Conservation (phyloP, 1,140 invertebrate genomes). For the Yoshiicerus persimilis region DNA sequence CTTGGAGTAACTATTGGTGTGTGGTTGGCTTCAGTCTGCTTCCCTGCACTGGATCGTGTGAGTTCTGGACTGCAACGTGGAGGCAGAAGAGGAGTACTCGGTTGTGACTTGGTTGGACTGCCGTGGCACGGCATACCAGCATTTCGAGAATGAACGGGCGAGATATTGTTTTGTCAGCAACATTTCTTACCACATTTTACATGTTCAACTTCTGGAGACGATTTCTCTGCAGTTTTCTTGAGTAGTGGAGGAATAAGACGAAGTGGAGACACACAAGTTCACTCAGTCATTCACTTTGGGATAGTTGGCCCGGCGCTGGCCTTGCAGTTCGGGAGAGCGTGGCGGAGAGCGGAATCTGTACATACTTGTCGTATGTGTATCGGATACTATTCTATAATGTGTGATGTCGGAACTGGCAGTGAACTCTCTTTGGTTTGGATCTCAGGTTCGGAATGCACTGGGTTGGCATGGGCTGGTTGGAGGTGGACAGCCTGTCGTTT, state of each 20-base stretch:
- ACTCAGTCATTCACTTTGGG: neutral
- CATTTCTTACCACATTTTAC: constrained; percentile 36
- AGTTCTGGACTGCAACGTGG: too few species aligned
- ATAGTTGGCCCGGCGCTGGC: neutral
- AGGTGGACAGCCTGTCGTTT: constrained; percentile 17
- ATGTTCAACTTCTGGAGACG: constrained; percentile 10
- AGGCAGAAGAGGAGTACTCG: too few species aligned
- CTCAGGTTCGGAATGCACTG: neutral
- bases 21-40: neutral
- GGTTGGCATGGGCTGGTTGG: neutral
- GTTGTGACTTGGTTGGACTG: neutral
- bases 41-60: too few species aligned
- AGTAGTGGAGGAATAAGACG: neutral
- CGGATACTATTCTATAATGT: neutral
- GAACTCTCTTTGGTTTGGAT: neutral
- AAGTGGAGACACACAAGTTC: neutral
- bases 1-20: neutral
- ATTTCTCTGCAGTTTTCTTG: neutral
- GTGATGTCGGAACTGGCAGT: neutral
- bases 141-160: neutral
- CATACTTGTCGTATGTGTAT: too few species aligned
- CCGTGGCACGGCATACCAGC: neutral
- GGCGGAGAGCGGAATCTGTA: too few species aligned
- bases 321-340: neutral
- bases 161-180: constrained; percentile 38